phyloP scores from a whole-genome alignment of 2,888 invertebrate species.

The Apocheima hispidaria region DNA sequence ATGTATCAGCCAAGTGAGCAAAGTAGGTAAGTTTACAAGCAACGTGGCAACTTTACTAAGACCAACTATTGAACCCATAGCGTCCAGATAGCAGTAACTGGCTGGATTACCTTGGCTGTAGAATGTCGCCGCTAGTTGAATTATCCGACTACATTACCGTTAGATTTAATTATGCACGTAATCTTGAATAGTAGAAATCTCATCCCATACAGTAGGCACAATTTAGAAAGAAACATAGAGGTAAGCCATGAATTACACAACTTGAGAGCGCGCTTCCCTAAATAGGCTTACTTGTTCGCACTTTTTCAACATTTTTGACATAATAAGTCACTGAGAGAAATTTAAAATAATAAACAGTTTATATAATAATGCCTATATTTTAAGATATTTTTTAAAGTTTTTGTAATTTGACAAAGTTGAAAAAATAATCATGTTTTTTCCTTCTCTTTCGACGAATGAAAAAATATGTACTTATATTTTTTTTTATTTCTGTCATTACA shows the following conservation, averaged over 20 bases:
- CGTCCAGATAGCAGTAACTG: constrained; percentile 47
- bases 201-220: neutral
- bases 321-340: too few relatives aligned
- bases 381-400: too few relatives aligned
- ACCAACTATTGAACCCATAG: constrained; percentile 17
- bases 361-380: too few relatives aligned
- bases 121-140: constrained; percentile 49
- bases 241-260: neutral
- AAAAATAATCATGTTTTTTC: too few relatives aligned
- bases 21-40: constrained; percentile 19
- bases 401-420: too few relatives aligned
- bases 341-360: too few relatives aligned
- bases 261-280: too few relatives aligned
- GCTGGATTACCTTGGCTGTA: constrained; percentile 55
- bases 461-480: too few relatives aligned
- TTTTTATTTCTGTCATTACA: too few relatives aligned
- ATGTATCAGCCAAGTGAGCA: neutral
- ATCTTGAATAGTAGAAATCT: constrained; percentile 9
- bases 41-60: constrained; percentile 20
- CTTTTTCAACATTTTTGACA: too few relatives aligned
- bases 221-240: constrained; percentile 1
- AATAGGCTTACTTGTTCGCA: too few relatives aligned
- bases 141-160: constrained; percentile 25
- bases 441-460: too few relatives aligned
- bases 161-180: constrained; percentile 1